Evolutionary conservation across 1,140 invertebrate species (phyloP), one percentile per base, ranked within the genome.

Genomic region (Octopus sinensis): DNA sequence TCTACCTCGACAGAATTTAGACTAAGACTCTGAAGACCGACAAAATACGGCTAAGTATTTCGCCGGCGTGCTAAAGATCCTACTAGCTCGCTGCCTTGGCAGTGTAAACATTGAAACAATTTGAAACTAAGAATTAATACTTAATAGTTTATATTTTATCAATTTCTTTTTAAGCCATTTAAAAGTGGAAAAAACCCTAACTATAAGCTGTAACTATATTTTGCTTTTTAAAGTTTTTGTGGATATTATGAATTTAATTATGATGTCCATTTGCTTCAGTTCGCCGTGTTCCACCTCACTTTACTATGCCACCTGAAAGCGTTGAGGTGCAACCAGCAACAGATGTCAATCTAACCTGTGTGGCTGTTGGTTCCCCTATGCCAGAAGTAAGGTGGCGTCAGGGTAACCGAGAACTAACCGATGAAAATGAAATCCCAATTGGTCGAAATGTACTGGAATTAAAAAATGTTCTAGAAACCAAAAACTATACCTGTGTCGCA

Each of bases 301-400:
- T 99, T 92, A 96, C 97, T 5, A 95, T 96, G 73, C 95, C 95
- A 71, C 96, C 97, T 23, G 94, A 96, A 53, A 89, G 94, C 43
- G 95, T 93, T 79, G 96, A 98, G 89, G 96, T 99, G 53, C 96
- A 96, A 94, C 92, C 97, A 17, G 96, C 96, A 7, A 94, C 94
- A 0, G 94, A 94, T 86, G 91, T 99, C 76, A 99, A 98, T 90
- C 91, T 99, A 76, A 97, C 96, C 71, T 99, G 98, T 89, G 96
- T 99, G 13, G 98, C 97, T 17, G 95, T 96, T 7, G 98, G 98
- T 0, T 96, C 97, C 0, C 98, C 98, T 0, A 98, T 99, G 96
- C 98, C 98, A 0, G 95, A 94, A 86, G 97, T 99, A 77, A 97
- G 96, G 91, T 99, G 97, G 97, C 93, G 95, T 81, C 95, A 96